These are phyloP conservation scores for Tachina fera DNA, from an alignment of 2,888 invertebrate genomes.

Conservation along the genomic window DNA sequence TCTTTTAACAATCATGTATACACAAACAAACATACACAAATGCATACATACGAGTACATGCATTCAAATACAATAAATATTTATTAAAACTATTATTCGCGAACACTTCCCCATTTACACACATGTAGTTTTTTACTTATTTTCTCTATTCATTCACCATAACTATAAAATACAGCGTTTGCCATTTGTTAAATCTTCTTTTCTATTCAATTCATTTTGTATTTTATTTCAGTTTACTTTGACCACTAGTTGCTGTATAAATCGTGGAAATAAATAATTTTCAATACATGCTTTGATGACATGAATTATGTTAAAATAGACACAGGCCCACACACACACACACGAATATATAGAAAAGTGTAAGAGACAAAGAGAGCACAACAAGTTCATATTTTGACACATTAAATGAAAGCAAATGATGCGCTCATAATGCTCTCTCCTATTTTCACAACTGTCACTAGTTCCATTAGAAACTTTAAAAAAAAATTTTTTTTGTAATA, in stretches of 20 bases:
- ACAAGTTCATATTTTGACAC: conserved; percentile 2
- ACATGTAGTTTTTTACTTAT: background rate
- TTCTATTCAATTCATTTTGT: conserved; percentile 40
- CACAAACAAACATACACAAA: background rate
- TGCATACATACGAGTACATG: background rate
- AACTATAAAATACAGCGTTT: conserved; percentile 38
- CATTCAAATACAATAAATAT: background rate
- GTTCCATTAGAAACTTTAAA: background rate
- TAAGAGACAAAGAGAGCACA: conserved; percentile 10
- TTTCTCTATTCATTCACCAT: conserved; percentile 53
- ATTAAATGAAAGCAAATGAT: conserved; percentile 9
- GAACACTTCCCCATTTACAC: conserved; percentile 1
- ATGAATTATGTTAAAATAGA: conserved; percentile 11
- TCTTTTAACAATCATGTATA: conserved; percentile 45
- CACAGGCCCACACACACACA: conserved; percentile 13
- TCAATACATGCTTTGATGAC: conserved; percentile 62
- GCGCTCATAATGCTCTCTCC: background rate
- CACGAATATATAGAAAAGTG: conserved; percentile 55
- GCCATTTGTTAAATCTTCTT: conserved; percentile 21
- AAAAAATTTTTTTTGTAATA: too few species aligned
- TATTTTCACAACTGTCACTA: conserved; percentile 7
- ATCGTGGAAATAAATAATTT: conserved; percentile 37
- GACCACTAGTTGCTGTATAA: conserved; percentile 74
- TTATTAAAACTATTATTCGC: conserved; percentile 10
- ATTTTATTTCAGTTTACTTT: conserved; percentile 61